Conservation (phyloP, 2,113 vertebrate species). For the Corydoras sp. region DNA sequence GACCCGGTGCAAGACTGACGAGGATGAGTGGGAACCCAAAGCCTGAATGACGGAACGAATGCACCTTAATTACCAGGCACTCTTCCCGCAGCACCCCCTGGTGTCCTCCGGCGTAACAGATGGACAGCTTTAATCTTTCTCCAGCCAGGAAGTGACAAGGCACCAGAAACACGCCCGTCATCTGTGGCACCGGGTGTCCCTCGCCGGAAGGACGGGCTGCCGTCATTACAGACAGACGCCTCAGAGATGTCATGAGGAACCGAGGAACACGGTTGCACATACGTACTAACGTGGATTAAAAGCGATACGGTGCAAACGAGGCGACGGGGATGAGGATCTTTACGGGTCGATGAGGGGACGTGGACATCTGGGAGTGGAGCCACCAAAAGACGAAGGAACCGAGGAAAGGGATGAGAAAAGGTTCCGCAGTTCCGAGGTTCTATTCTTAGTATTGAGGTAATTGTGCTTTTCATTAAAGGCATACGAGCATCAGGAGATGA, state of each 20-base stretch:
- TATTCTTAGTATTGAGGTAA: constrained; percentile 64
- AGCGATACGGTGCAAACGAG: not conserved
- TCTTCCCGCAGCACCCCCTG: not conserved
- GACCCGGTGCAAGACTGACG: too few species aligned
- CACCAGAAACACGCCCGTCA: not conserved
- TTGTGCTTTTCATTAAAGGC: constrained; percentile 74
- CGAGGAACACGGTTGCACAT: not conserved
- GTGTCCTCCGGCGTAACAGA: not conserved
- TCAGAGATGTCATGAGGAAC: not conserved
- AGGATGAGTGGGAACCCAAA: too few species aligned
- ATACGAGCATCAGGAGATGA: constrained; percentile 69
- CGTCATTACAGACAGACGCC: not conserved
- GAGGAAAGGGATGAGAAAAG: constrained; percentile 1
- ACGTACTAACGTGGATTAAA: too few species aligned
- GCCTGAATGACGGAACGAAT: too few species aligned
- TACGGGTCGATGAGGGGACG: not conserved
- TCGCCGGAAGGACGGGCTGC: not conserved
- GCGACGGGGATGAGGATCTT: not conserved
- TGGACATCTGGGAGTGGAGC: not conserved
- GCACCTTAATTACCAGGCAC: too few species aligned
- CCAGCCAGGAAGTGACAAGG: not conserved
- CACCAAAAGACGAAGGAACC: not conserved
- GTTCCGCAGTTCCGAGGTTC: constrained; percentile 43
- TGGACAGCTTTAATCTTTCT: constrained; percentile 1
- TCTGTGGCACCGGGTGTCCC: not conserved